phyloP scores from a whole-genome alignment of 2,888 invertebrate species.

The Seira ritae region DNA sequence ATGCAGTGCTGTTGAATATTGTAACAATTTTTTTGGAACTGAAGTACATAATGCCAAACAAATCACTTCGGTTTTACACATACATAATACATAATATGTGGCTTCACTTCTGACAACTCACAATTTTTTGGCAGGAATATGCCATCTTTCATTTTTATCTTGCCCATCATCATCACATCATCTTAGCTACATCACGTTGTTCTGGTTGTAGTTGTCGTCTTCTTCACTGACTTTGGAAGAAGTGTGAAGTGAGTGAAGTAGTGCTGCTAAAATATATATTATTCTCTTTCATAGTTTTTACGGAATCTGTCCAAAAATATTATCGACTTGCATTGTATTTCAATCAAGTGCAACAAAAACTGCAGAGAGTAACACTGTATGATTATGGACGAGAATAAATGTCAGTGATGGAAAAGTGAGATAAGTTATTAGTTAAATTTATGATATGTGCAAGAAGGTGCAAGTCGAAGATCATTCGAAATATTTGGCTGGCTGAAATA shows the following conservation, averaged over 20 bases:
- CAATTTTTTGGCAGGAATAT: constrained; percentile 47
- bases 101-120: constrained; percentile 32
- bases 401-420: no score
- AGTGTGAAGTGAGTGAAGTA: no score
- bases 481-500: no score
- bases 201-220: constrained; percentile 24
- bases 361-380: no score
- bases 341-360: constrained; percentile 15
- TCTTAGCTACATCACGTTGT: background rate
- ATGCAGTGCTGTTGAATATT: background rate
- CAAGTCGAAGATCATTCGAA: no score
- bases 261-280: no score
- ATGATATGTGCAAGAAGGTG: no score
- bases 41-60: background rate
- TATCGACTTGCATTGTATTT: no score
- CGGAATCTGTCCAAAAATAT: no score
- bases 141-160: constrained; percentile 53
- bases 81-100: background rate
- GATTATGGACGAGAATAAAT: no score
- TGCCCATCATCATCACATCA: constrained; percentile 19
- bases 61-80: background rate
- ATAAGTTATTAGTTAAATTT: no score
- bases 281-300: no score
- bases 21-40: background rate
- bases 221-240: background rate